Percentiles rank a stretch among this genome's conserved stretches.
Evolutionary conservation across 2,888 invertebrate species (phyloP).

Genomic region (Spilarctia lutea): DNA sequence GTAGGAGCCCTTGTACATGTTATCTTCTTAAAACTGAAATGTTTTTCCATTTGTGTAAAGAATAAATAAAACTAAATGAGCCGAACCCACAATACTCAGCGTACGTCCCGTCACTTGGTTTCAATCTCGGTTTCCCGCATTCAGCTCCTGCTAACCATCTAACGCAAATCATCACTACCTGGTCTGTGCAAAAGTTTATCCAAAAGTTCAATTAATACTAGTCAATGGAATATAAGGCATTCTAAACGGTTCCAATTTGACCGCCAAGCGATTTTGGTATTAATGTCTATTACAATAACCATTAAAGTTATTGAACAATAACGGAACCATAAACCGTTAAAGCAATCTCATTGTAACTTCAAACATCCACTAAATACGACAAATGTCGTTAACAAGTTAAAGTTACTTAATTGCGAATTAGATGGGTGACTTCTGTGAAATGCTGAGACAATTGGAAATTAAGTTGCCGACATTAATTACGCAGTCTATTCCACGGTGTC

Average conservation of each 20-base stretch:
- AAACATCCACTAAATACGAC: neutral
- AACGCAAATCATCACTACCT: too few relatives aligned
- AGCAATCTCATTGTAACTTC: neutral
- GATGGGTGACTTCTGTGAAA: slow-evolving; percentile 17
- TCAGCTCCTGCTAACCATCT: too few relatives aligned
- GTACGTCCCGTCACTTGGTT: too few relatives aligned
- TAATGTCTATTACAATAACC: neutral
- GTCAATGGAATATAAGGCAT: neutral
- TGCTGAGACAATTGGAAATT: slow-evolving; percentile 23
- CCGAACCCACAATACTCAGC: too few relatives aligned
- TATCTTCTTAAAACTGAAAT: too few relatives aligned
- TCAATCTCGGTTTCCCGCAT: too few relatives aligned
- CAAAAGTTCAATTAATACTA: neutral
- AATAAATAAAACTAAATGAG: too few relatives aligned
- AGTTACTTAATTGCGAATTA: slow-evolving; percentile 17
- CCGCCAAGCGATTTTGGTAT: neutral
- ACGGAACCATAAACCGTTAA: neutral
- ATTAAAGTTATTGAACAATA: neutral
- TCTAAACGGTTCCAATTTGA: neutral
- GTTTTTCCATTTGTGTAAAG: too few relatives aligned
- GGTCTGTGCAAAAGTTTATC: neutral
- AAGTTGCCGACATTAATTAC: slow-evolving; percentile 28
- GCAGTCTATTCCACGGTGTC: slow-evolving; percentile 17
- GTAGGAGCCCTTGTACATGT: too few relatives aligned
- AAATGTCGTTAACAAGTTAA: slow-evolving; percentile 9